Base-by-base conservation (phyloP, 2,113 vertebrate species). In the Osmerus eperlanus region DNA sequence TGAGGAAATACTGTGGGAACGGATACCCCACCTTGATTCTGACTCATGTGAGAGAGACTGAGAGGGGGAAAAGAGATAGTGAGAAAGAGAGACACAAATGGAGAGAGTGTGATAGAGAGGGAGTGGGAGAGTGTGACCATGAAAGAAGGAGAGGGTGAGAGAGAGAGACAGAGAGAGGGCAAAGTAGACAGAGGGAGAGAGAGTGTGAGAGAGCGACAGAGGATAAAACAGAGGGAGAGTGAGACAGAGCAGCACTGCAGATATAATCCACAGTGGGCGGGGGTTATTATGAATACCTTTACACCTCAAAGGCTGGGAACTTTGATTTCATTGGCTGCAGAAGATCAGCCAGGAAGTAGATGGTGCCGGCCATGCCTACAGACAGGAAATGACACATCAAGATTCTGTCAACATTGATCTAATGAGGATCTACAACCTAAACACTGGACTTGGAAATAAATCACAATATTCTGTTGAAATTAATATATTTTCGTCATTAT, bases 281-380 rank as follows among this genome's bases (percentile, higher is more conserved):
- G 29, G 62, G 28, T 65, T 47, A 21, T 29, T n/a, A 18, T 1
- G 8, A 21, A 29, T 65, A 73, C 75, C 72, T 85, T 92, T 73
- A 99, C 3, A 99, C 86, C 84, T 99, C 96, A 84, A 98, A 99
- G 0, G 94, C 95, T 0, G 97, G 97, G 80, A 99, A 99, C 79
- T 79, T 94, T 4, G 96, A 92, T 83, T 87, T 95, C 73, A 89
- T 78, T 3, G 97, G 97, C 73, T 98, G 91, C 53, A 97, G 88
- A 29, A 99, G 81, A 86, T 99, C 97, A 19, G 94, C 86, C 84
- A 99, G 90, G 85, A 99, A 99, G 86, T 98, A 99, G 84, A 99
- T 95, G 0, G 97, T 99, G 78, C 97, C 97, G 21, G 97, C 97
- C 96, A 99, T 96, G 82, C 97, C 97, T 99, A 80, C 51, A 68